phyloP scores from a whole-genome alignment of 2,888 invertebrate species.

The Drosophila histrio region DNA sequence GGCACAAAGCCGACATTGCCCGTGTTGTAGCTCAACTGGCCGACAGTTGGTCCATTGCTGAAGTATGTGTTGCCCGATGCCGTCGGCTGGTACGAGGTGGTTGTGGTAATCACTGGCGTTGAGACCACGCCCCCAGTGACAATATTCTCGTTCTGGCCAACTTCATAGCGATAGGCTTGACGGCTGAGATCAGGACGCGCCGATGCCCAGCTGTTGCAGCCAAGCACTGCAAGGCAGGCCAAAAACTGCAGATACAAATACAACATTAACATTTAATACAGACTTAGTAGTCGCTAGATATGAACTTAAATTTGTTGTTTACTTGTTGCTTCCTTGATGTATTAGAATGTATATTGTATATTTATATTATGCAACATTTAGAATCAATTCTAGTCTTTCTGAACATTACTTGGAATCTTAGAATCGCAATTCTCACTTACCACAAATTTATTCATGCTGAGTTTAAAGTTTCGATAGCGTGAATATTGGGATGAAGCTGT shows the following conservation, averaged over 20 bases:
- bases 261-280: background rate
- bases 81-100: constrained; percentile 66
- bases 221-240: constrained; percentile 64
- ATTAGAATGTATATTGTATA: too few species aligned
- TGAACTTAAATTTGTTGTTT: too few species aligned
- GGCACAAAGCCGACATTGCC: background rate
- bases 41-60: constrained; percentile 51
- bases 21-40: constrained; percentile 39
- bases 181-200: constrained; percentile 81
- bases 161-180: constrained; percentile 74
- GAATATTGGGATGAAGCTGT: constrained; percentile 33
- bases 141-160: constrained; percentile 58
- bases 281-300: too few species aligned
- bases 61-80: constrained; percentile 71
- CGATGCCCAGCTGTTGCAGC: constrained; percentile 39
- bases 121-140: constrained; percentile 44
- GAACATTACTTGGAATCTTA: too few species aligned
- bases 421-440: constrained; percentile 72
- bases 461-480: constrained; percentile 2
- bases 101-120: constrained; percentile 42
- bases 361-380: too few species aligned
- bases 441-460: constrained; percentile 74
- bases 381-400: too few species aligned
- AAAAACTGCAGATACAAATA: constrained; percentile 57
- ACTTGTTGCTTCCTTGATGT: too few species aligned